These are phyloP conservation scores for Tarsius wallacei DNA, from an alignment of 2,797 vertebrate species.

Conservation along the genomic window DNA sequence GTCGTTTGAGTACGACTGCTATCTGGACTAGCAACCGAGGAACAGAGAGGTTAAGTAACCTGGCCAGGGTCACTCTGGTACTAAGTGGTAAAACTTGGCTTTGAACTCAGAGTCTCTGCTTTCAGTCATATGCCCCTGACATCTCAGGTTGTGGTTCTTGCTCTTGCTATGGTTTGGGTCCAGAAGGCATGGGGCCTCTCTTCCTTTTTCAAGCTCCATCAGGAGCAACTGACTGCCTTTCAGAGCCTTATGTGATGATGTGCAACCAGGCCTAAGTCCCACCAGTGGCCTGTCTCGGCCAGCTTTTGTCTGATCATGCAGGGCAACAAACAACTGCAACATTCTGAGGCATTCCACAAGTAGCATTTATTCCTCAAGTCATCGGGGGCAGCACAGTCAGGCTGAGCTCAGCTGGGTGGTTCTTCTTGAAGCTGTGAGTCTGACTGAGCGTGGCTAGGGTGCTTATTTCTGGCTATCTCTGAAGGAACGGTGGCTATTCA, in stretches of 20 bases:
- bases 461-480: neutral
- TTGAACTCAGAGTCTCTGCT: neutral
- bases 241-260: neutral
- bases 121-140: neutral
- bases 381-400: neutral
- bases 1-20: rapidly evolving
- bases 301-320: rapidly evolving
- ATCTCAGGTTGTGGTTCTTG: neutral
- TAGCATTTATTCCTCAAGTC: neutral
- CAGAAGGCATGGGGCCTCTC: neutral
- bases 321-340: neutral
- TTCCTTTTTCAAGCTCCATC: too few species aligned
- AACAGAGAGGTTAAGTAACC: neutral
- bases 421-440: neutral
- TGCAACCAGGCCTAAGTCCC: too few species aligned
- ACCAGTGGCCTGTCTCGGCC: neutral
- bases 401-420: neutral
- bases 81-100: neutral
- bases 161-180: neutral
- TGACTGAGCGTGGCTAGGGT: neutral
- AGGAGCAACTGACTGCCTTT: neutral
- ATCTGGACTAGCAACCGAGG: neutral
- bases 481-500: neutral
- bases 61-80: neutral
- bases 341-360: rapidly evolving